These are phyloP conservation scores for Sebastes elongatus DNA, from an alignment of 2,797 vertebrate species.

Conservation along the genomic window DNA sequence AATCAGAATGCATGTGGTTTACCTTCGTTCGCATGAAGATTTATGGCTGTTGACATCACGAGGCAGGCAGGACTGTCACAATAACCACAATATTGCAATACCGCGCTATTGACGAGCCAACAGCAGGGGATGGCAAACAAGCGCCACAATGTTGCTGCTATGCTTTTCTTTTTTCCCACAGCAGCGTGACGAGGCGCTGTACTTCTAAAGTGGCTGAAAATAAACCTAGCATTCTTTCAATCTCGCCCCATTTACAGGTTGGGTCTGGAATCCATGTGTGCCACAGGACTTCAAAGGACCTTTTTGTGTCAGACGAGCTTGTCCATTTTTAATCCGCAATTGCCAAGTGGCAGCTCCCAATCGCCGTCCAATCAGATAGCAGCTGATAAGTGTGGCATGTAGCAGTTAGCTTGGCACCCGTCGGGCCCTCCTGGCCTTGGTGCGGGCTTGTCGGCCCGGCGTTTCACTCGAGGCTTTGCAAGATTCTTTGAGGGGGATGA, in stretches of 20 bases:
- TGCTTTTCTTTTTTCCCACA: too few relatives aligned
- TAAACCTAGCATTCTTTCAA: constrained; percentile 6
- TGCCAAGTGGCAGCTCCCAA: constrained; percentile 51
- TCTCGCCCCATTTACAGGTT: constrained; percentile 11
- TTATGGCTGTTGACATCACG: neutral
- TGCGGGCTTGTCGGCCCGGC: constrained; percentile 39
- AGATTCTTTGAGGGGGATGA: constrained; percentile 59
- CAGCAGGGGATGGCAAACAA: too few relatives aligned
- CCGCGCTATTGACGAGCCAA: too few relatives aligned
- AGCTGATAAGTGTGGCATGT: constrained; percentile 72
- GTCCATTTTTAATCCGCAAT: constrained; percentile 57
- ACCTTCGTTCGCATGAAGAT: neutral
- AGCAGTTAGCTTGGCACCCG: constrained; percentile 65
- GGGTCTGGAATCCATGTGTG: constrained; percentile 19
- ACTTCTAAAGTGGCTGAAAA: neutral
- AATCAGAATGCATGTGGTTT: neutral
- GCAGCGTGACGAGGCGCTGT: too few relatives aligned
- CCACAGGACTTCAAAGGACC: constrained; percentile 52
- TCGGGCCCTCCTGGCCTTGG: constrained; percentile 24
- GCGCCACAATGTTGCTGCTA: too few relatives aligned
- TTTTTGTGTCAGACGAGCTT: constrained; percentile 41
- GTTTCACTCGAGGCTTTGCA: constrained; percentile 34
- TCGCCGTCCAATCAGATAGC: constrained; percentile 68
- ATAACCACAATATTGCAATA: too few relatives aligned
- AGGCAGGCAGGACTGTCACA: too few relatives aligned